Conservation (phyloP, 2,888 invertebrate genomes). For the Limnephilus marmoratus region DNA sequence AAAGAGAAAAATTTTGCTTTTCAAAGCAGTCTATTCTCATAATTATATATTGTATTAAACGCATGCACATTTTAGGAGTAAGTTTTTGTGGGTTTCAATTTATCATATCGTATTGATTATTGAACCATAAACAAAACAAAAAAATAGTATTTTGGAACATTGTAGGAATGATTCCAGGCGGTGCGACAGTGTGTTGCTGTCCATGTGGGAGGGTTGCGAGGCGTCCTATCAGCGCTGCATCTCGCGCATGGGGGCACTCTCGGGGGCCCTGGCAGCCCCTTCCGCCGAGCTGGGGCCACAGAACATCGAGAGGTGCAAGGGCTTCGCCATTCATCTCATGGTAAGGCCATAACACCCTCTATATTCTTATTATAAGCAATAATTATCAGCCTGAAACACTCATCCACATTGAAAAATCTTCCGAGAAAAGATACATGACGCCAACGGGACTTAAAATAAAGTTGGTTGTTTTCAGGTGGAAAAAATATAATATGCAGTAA, state of each 20-base stretch:
- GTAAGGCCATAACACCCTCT: slow-evolving; percentile 70
- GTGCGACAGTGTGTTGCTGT: slow-evolving; percentile 75
- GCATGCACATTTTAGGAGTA: background rate
- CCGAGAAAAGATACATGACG: no score
- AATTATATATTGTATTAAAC: no score
- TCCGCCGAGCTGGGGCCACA: slow-evolving; percentile 88
- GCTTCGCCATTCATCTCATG: slow-evolving; percentile 89
- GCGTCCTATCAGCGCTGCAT: slow-evolving; percentile 85
- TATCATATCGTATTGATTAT: background rate
- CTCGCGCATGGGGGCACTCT: slow-evolving; percentile 81
- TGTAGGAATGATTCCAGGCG: slow-evolving; percentile 69
- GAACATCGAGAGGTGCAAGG: slow-evolving; percentile 90
- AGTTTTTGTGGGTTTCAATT: background rate
- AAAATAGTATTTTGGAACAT: background rate
- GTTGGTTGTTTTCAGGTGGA: no score
- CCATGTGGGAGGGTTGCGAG: slow-evolving; percentile 85
- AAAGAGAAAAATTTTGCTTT: no score
- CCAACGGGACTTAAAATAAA: no score
- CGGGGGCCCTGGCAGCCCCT: slow-evolving; percentile 80
- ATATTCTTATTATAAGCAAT: no score
- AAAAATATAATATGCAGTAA: no score
- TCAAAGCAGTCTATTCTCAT: no score
- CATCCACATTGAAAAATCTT: no score
- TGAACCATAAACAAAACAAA: background rate
- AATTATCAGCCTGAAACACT: no score